A percentile compares a stretch with the other conserved stretches of the same genome.
These are phyloP conservation scores for Apis mellifera DNA, from an alignment of 1,140 invertebrate species.

Conservation along the genomic window Amel_HAv3.1 CM009936.2:6187001-6187500, in stretches of 20 bases:
- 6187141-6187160: slow-evolving; percentile 24
- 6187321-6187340: background rate
- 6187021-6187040: slow-evolving; percentile 51
- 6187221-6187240: slow-evolving; percentile 46
- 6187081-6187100: slow-evolving; percentile 65
- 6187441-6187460: background rate
- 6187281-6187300: background rate
- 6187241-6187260: slow-evolving; percentile 24
- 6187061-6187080: slow-evolving; percentile 59
- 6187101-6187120: slow-evolving; percentile 57
- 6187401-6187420: background rate
- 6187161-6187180: slow-evolving; percentile 20
- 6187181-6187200: slow-evolving; percentile 51
- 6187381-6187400: background rate
- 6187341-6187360: background rate
- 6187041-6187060: slow-evolving; percentile 54
- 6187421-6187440: no score
- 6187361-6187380: background rate
- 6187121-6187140: slow-evolving; percentile 67
- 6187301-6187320: slow-evolving; percentile 12
- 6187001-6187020: slow-evolving; percentile 59
- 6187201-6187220: slow-evolving; percentile 29
- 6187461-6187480: background rate
- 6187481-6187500: no score
- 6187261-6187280: background rate